Conservation (phyloP, 1,140 invertebrate genomes). For the Bombus haemorrhoidalis region DNA sequence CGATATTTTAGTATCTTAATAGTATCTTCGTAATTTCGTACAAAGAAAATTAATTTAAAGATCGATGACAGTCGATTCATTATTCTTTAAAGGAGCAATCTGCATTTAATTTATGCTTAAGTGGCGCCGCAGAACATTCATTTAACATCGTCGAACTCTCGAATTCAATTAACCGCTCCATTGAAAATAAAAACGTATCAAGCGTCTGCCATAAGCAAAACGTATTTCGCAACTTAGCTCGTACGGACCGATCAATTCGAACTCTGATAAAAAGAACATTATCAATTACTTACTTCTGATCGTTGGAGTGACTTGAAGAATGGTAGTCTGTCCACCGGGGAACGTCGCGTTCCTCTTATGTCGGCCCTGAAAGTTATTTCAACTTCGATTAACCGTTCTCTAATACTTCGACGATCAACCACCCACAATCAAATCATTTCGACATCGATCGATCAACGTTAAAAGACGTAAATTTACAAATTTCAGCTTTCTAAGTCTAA, state of each 20-base stretch:
- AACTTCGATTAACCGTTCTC: conserved; percentile 39
- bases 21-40: neutral
- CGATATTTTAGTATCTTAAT: neutral
- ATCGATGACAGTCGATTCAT: neutral
- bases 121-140: neutral
- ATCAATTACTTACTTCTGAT: conserved; percentile 79
- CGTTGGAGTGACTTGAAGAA: conserved; percentile 80
- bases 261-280: too few relatives aligned
- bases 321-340: conserved; percentile 87
- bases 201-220: neutral
- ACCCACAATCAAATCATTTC: neutral
- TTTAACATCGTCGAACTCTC: neutral
- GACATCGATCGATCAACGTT: neutral
- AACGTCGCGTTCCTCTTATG: conserved; percentile 93
- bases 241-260: neutral
- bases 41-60: neutral
- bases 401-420: neutral
- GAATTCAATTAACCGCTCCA: neutral
- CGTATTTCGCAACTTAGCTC: neutral
- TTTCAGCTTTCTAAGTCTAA: too few relatives aligned
- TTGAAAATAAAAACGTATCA: neutral
- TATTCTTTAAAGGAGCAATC: neutral
- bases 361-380: conserved; percentile 84
- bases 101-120: neutral
- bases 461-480: too few relatives aligned